Percentiles rank a stretch among this genome's conserved stretches.
These are phyloP conservation scores for Takifugu rubripes DNA, from an alignment of 2,797 vertebrate species.

Conservation along the genomic window DNA sequence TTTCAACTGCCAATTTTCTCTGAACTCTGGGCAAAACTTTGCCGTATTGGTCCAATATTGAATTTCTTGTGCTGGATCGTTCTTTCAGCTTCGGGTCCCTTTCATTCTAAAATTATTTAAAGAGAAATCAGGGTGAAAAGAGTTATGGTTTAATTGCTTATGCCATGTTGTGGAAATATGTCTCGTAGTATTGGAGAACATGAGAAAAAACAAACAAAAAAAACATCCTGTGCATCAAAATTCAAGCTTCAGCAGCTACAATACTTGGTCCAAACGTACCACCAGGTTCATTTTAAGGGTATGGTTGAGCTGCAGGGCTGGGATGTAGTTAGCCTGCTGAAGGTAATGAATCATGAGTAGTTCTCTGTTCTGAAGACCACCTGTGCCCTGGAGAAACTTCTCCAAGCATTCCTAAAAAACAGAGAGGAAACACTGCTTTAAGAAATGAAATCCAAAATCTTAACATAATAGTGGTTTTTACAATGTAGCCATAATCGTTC, in stretches of 20 bases:
- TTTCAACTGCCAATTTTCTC: constrained; percentile 84
- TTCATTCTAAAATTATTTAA: constrained; percentile 76
- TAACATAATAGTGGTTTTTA: neutral
- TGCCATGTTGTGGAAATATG: neutral
- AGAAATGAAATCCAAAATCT: neutral
- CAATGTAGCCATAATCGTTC: neutral
- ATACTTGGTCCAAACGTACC: constrained; percentile 65
- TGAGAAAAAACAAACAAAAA: neutral
- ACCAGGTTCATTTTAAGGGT: constrained; percentile 79
- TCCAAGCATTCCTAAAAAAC: constrained; percentile 85
- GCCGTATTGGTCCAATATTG: constrained; percentile 85
- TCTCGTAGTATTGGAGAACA: neutral
- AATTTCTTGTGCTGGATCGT: constrained; percentile 84
- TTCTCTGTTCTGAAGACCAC: constrained; percentile 85
- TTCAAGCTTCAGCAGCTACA: too few relatives aligned
- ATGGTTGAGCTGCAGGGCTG: constrained; percentile 91
- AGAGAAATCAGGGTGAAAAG: neutral
- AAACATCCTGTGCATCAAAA: neutral
- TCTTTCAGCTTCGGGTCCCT: constrained; percentile 85
- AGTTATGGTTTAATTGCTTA: too few relatives aligned
- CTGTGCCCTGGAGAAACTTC: constrained; percentile 82
- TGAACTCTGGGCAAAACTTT: constrained; percentile 91
- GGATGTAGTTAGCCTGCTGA: constrained; percentile 89
- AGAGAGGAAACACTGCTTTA: neutral
- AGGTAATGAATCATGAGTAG: constrained; percentile 91